Base-by-base conservation (phyloP, 2,113 vertebrate genomes). In the Urocitellus parryii region DNA sequence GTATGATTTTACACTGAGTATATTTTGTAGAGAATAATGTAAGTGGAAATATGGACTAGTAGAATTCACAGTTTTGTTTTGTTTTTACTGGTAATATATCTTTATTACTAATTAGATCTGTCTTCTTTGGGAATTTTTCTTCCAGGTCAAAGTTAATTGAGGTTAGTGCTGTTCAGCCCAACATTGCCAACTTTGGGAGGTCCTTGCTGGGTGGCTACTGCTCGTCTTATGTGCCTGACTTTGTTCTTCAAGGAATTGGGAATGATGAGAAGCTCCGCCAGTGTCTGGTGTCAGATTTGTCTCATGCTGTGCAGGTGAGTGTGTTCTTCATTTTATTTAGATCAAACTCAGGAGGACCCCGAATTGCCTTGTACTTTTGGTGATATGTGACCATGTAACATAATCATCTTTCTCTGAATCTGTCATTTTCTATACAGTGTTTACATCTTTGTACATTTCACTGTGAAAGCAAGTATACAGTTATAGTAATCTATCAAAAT, bases 141-240 rank as follows among this genome's bases (percentile, higher is more conserved):
- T 94, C 39, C 96, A 99, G 99, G 96, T 99, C 99, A 86, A 99
- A 99, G 96, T 98, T 99, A 97, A 99, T 99, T 92, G 99, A 99
- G 98, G 98, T 99, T 90, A 99, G 99, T 98, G 99, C 98, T 98
- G 99, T 99, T 77, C 99, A 99, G 98, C 99, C 99, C 68, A 99
- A 98, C 96, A 99, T 99, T 63, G 99, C 99, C 95, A 99, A 99
- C 98, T 99, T 99, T 93, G 99, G 99, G 94, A 99, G 99, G 92
- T 99, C 99, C 45, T 98, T 99, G 83, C 99, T 99, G 39, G 99
- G 99, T 88, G 99, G 99, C 93, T 99, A 99, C 98, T 99, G 99
- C 95, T 99, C 99, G 29, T 99, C 99, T 84, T 99, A 99, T 0
- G 99, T 99, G 93, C 99, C 99, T 58, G 99, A 99, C 98, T 99